Base-by-base conservation (phyloP, 2,888 invertebrate species). In the Crocallis elinguaria region DNA sequence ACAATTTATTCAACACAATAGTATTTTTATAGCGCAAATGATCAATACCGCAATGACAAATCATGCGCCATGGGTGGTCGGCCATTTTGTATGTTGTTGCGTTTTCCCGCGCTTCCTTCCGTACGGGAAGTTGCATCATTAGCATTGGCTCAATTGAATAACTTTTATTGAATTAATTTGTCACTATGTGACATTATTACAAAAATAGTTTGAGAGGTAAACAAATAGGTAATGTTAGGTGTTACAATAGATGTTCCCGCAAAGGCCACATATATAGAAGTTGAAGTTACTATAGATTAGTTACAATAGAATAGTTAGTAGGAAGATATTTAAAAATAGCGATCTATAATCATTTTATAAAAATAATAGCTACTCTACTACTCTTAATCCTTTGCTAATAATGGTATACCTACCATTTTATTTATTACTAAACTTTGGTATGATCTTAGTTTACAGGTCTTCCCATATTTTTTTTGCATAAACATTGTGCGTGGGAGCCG, bases 51-150 rank as follows among this genome's bases (percentile, higher is more conserved):
- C 67, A 64, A 55, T 77, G 79, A 86, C 85, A 83, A 84, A 84
- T 79, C 66, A 60, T 42, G 64, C 85, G 62, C 86, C 62, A 74
- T 82, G 87, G 88, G 88, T 84, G 88, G 86, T 67, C 77, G 78
- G n/a, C 84, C 81, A 86, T 86, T 78, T 83, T 81, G 79, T 67
- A 63, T 71, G 49, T 61, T 16, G 37, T 44, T 53, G 46, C 32
- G 33, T 45, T 73, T 75, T 72, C 72, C 73, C 74, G 72, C 69
- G 73, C 67, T 74, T 77, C 71, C 73, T 73, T 75, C 69, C 72
- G 71, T 46, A 48, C 68, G 68, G 82, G 80, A 82, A 72, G 72
- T 69, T 60, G 50, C 63, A 66, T 77, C 74, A 75, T 78, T 78
- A 75, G 67, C 25, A 13, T 35, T 39, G 39, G 17, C 53, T 48